Evolutionary conservation across 1,140 invertebrate genomes (phyloP).

Genomic region (Bombus confusus): DNA sequence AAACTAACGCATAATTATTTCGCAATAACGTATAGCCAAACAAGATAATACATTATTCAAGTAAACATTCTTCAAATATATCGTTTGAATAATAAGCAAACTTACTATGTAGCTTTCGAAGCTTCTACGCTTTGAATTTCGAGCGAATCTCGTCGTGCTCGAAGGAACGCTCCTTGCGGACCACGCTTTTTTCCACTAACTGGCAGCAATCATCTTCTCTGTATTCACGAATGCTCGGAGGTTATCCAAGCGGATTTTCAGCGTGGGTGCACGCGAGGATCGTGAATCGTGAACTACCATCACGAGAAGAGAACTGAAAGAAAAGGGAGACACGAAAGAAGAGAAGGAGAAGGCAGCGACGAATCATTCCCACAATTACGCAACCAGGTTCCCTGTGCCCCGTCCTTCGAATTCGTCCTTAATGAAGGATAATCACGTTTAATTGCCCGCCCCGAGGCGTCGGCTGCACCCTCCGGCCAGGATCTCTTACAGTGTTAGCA

Average conservation of each 20-base stretch:
- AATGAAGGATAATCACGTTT: slow-evolving; percentile 79
- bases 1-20: no score
- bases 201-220: slow-evolving; percentile 12
- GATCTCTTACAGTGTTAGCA: slow-evolving; percentile 52
- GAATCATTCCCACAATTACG: slow-evolving; percentile 78
- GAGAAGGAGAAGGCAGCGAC: slow-evolving; percentile 64
- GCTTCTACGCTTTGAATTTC: not conserved
- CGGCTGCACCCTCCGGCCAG: slow-evolving; percentile 57
- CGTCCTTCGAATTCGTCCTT: slow-evolving; percentile 75
- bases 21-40: no score
- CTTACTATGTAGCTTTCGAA: not conserved
- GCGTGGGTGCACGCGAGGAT: slow-evolving; percentile 78
- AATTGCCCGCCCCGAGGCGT: slow-evolving; percentile 73
- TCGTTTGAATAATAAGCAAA: not conserved
- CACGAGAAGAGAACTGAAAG: slow-evolving; percentile 49
- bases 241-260: slow-evolving; percentile 50
- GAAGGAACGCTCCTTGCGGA: not conserved
- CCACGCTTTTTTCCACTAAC: slow-evolving; percentile 18
- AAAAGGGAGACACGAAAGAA: slow-evolving; percentile 44
- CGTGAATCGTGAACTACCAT: slow-evolving; percentile 51
- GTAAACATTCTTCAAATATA: no score
- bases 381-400: slow-evolving; percentile 63
- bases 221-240: slow-evolving; percentile 43
- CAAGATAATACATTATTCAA: no score
- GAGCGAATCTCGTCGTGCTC: not conserved